Conservation (phyloP, 2,113 vertebrate genomes). For the Coptodon rendalli region DNA sequence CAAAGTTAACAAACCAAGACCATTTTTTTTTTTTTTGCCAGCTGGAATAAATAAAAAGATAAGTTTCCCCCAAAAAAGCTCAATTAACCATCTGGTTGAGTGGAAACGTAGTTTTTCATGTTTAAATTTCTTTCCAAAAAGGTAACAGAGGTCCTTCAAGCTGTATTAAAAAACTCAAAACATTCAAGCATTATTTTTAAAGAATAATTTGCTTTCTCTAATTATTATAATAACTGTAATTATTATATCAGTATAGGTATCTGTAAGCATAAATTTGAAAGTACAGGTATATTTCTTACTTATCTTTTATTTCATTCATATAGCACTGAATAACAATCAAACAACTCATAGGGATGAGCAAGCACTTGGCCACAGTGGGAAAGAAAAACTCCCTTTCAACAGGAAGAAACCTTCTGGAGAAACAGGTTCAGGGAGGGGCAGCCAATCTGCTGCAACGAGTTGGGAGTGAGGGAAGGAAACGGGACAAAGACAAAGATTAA, state of each 20-base stretch:
- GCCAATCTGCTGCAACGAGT: background rate
- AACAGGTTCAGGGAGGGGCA: background rate
- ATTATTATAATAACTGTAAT: background rate
- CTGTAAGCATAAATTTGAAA: background rate
- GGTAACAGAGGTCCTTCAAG: background rate
- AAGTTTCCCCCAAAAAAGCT: rapidly evolving
- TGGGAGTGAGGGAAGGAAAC: background rate
- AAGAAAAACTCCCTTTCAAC: background rate
- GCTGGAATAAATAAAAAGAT: background rate
- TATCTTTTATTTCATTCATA: background rate
- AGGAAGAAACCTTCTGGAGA: background rate
- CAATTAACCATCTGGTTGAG: background rate
- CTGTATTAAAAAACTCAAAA: background rate
- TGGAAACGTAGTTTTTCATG: background rate
- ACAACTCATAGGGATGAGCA: background rate
- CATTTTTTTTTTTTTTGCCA: background rate
- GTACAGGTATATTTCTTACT: background rate
- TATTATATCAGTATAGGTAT: background rate
- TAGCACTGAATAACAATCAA: background rate
- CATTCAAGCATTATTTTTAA: background rate
- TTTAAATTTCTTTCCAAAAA: background rate
- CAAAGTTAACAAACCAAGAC: background rate
- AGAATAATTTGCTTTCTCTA: background rate
- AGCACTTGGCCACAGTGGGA: background rate
- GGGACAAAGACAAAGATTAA: background rate